Evolutionary conservation across 2,113 vertebrate species (phyloP), one percentile per base, ranked within the genome.

Genomic region (Pampusana beccarii): DNA sequence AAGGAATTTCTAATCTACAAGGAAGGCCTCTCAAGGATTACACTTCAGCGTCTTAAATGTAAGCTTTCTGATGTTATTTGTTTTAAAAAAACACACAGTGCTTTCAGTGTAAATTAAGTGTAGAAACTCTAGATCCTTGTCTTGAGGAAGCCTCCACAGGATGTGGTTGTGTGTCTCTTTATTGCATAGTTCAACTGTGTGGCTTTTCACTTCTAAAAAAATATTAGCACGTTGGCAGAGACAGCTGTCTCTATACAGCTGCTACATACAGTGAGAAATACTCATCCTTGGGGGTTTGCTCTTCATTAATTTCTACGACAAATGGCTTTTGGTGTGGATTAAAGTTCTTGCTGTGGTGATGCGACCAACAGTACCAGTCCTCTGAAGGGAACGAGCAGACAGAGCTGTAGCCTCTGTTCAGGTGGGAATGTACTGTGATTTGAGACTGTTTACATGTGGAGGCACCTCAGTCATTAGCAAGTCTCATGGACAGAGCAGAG

Each of bases 271-370:
- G 62, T 40, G 29, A 80, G 36, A 89, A 87, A 89, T 26, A 65
- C 26, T 48, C n/a, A 38, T 48, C 29, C 29, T 67, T 31, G 38
- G 56, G 62, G 36, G 33, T 66, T 85, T 74, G 53, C 19, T 75
- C 62, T 72, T 53, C 36, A 42, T 33, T 53, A 25, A 64, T 71
- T 89, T 61, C 61, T 33, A 18, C 70, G 82, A 58, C 42, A 98
- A 98, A 97, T 94, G 24, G 98, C 94, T 11, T 98, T 98, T 57
- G 97, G 95, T 23, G 94, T 94, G 86, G 97, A 98, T 69, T 94
- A 98, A 83, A 91, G 97, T 67, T 94, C 97, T 84, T 60, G 96
- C 50, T 74, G 50, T 9, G 84, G 83, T 1, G 23, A 10, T 12
- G 64, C 23, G 2, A 96, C 92, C 29, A 46, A 95, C 98, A 67